Base-by-base conservation (phyloP, 2,113 vertebrate species). In the Tachuris rubrigastra region DNA sequence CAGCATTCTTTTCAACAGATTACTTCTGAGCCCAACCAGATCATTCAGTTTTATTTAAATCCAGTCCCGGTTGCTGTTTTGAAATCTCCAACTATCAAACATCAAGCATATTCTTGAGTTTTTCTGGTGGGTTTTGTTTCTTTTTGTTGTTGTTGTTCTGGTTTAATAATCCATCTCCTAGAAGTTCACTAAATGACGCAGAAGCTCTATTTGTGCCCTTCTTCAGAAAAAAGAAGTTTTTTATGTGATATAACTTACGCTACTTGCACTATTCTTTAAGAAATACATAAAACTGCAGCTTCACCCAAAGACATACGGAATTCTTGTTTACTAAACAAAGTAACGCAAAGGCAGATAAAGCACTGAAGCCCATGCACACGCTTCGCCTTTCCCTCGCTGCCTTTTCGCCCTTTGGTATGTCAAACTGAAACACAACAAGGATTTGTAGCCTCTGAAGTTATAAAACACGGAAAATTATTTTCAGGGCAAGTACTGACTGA, bases 1-100 rank as follows among this genome's bases (percentile, higher is more conserved):
- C 86, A 88, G 81, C 55, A 89, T 93, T 90, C 76, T 89, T 81
- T 80, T 92, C 52, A 22, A 65, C 92, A 95, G 56, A 78, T 56
- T 63, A 56, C 35, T 81, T 78, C 83, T 89, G 73, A 97, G 85
- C 65, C 28, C 89, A 93, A 85, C 47, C 35, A 77, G 68, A 90
- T 79, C 37, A 85, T 66, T 92, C 76, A 33, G 33, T 87, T 88
- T 81, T 84, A 90, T 90, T 89, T 95, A 87, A 97, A 96, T 75
- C 21, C 52, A 50, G 47, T 84, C 68, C 30, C 3, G 0, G 47
- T n/a, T 66, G 65, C 49, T 63, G 78, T 84, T 93, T 72, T 86
- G 60, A 93, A 92, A 89, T 41, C n/a, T 86, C 33, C 33, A 44
- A 78, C 56, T 72, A 87, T 47, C 30, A 60, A 93, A 90, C 8